A percentile compares a stretch with the other conserved stretches of the same genome.
Evolutionary conservation across 1,140 invertebrate genomes (phyloP).

Genomic region (Scylla paramamosain): DNA sequence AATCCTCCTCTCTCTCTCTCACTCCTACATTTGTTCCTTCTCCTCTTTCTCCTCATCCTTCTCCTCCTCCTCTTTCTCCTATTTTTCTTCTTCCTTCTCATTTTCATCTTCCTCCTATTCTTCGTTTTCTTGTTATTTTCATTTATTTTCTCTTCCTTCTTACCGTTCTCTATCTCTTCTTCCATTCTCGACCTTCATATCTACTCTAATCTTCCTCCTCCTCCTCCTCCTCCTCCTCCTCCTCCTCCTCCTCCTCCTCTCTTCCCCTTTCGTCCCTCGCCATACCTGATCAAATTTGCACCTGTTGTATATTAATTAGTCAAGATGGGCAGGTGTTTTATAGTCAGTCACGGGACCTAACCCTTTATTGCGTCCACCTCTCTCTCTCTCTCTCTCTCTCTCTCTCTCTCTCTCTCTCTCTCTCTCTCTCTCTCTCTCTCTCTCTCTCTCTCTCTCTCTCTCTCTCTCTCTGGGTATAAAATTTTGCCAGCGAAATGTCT

Average conservation of each 20-base stretch:
- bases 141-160: neutral
- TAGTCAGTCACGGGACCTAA: no score
- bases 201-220: neutral
- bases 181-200: neutral
- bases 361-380: no score
- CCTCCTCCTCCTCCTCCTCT: conserved; percentile 27
- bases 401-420: no score
- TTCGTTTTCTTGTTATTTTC: neutral
- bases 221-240: neutral
- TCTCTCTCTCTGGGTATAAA: no score
- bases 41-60: no score
- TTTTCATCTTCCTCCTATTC: neutral
- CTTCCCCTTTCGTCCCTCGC: neutral
- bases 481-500: no score
- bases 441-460: no score
- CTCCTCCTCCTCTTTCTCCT: no score
- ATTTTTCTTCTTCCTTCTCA: neutral
- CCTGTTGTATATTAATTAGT: neutral
- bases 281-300: neutral
- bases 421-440: no score
- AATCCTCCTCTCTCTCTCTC: neutral
- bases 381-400: no score
- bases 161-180: neutral
- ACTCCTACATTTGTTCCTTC: neutral
- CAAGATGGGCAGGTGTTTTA: neutral